These are phyloP conservation scores for Oegoconia quadripuncta DNA, from an alignment of 2,888 invertebrate genomes.

Conservation along the genomic window DNA sequence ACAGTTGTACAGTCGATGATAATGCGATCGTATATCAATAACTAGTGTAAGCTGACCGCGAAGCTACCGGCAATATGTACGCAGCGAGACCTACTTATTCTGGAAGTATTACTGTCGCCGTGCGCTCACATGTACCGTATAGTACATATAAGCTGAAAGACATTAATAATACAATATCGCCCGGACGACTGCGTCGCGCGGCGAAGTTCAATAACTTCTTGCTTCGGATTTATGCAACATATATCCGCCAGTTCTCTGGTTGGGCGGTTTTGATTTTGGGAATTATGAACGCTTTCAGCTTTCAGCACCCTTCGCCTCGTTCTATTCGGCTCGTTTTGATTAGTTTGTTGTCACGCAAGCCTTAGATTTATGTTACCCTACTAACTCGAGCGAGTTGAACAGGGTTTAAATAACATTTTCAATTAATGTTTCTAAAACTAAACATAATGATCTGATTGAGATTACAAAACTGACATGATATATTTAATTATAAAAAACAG, in stretches of 20 bases:
- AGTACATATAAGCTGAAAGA: conserved; percentile 4
- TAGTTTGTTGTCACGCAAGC: too few species aligned
- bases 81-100: too few species aligned
- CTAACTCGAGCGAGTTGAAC: too few species aligned
- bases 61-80: conserved; percentile 1
- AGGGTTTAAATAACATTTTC: too few species aligned
- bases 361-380: too few species aligned
- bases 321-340: too few species aligned
- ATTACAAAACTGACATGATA: too few species aligned
- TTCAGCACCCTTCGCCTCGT: neutral
- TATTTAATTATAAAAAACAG: too few species aligned
- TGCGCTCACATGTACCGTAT: neutral
- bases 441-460: too few species aligned
- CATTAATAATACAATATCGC: conserved; percentile 35
- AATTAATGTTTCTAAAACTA: too few species aligned
- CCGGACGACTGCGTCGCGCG: conserved; percentile 7
- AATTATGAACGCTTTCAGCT: neutral
- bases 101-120: neutral
- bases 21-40: too few species aligned
- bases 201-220: conserved; percentile 26
- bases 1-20: too few species aligned
- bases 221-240: conserved; percentile 27
- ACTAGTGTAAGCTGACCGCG: neutral
- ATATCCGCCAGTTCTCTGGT: conserved; percentile 2
- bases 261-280: conserved; percentile 4